These are phyloP conservation scores for Dorcus parallelipipedus DNA, from an alignment of 2,888 invertebrate genomes.

Conservation along the genomic window DNA sequence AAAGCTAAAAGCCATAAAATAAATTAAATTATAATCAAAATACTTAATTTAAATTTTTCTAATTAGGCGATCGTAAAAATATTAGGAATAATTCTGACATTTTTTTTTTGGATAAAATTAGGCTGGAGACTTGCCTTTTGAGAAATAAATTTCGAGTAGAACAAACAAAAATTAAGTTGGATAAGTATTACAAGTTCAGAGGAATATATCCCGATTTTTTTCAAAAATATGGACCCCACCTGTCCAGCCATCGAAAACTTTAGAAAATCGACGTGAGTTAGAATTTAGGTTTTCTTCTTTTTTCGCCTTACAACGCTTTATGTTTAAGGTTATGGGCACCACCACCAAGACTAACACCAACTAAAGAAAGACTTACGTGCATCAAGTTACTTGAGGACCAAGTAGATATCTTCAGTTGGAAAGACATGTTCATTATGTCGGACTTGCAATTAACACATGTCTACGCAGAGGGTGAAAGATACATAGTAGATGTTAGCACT, in stretches of 20 bases:
- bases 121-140: slow-evolving; percentile 8
- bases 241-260: background rate
- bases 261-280: background rate
- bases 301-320: background rate
- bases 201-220: background rate
- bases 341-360: background rate
- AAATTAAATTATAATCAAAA: too few species aligned
- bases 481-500: background rate
- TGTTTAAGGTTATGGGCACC: background rate
- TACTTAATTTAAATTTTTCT: background rate
- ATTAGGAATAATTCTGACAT: background rate
- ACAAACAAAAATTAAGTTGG: slow-evolving; percentile 9
- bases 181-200: slow-evolving; percentile 6
- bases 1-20: too few species aligned
- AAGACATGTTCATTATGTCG: background rate
- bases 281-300: too few species aligned
- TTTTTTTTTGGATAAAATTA: slow-evolving; percentile 1
- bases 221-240: background rate
- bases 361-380: background rate
- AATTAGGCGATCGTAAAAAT: background rate
- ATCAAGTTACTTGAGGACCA: background rate
- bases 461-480: background rate
- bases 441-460: background rate
- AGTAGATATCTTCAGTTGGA: background rate
- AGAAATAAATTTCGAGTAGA: slow-evolving; percentile 17